Evolutionary conservation across 2,113 vertebrate species (phyloP).

Genomic region (Neodon shergylaensis): DNA sequence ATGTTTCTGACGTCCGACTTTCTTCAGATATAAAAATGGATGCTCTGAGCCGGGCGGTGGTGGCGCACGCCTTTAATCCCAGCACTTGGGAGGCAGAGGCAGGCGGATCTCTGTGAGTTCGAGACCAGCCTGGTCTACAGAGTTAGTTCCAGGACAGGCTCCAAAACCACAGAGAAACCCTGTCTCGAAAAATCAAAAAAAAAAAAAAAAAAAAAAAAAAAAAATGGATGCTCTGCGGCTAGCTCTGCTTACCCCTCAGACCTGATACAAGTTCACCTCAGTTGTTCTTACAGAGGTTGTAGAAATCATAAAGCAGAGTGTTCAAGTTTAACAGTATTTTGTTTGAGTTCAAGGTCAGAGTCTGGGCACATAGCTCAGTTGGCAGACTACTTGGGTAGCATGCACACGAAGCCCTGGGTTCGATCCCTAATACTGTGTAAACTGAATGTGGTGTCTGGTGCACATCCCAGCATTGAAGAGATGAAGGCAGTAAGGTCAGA

Average conservation of each 20-base stretch:
- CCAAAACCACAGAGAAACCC: too few relatives aligned
- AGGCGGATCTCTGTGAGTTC: too few relatives aligned
- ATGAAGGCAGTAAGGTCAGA: background rate
- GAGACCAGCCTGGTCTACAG: too few relatives aligned
- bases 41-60: too few relatives aligned
- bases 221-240: background rate
- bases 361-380: too few relatives aligned
- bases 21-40: background rate
- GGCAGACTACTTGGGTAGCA: background rate
- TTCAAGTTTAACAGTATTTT: conserved; percentile 4
- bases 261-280: background rate
- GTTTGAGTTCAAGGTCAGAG: background rate
- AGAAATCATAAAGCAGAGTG: background rate
- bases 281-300: background rate
- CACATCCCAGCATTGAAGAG: background rate
- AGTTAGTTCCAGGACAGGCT: too few relatives aligned
- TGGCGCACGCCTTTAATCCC: too few relatives aligned
- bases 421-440: background rate
- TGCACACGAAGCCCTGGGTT: background rate
- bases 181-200: too few relatives aligned
- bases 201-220: too few relatives aligned
- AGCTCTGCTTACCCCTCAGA: background rate
- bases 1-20: background rate
- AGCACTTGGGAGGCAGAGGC: too few relatives aligned
- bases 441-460: too few relatives aligned